Base-by-base conservation (phyloP, 2,797 vertebrate species). In the Chelon auratus region DNA sequence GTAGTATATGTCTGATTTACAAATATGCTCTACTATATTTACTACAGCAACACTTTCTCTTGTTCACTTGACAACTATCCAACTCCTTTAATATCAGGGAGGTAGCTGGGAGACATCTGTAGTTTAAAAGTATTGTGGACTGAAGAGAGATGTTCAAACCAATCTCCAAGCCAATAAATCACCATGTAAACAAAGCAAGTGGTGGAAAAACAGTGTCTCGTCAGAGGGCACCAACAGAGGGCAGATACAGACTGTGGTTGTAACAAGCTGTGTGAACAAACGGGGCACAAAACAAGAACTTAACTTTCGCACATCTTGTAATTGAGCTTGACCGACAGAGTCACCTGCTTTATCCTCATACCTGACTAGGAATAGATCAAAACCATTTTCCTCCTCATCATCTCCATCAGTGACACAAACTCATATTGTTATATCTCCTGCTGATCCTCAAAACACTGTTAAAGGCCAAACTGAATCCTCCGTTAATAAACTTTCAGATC, bases 161-260 rank as follows among this genome's bases (percentile, higher is more conserved):
- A 63, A 70, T 75, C 10, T 69, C 58, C 52, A 57, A 68, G 66
- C 60, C 69, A 55, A 81, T 74, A 66, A 72, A 80, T 85, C 75
- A 73, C 20, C 69, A 68, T 77, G 77, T 84, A 77, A 81, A 72
- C 59, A 68, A 80, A 79, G 52, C 20, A n/a, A 62, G 65, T 33
- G 24, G 60, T 64, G 50, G 64, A 22, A 51, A 62, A 62, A 33
- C 14, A 15, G 12, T 20, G 26, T 69, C 62, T 72, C 14, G 39
- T 4, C 45, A 64, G 62, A 70, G 74, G 61, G 71, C 54, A 66
- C 62, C 61, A 68, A 73, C 47, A 71, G 57, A 79, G 50, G 62
- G 68, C 62, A 68, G 52, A 64, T 84, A 66, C 40, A 62, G 24
- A 39, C 60, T 72, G 68, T 59, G 45, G 55, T 59, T 65, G 36